A percentile compares a stretch with the other conserved stretches of the same genome.
Conservation (phyloP, 2,888 invertebrate genomes). For the Atrina japonica region DNA sequence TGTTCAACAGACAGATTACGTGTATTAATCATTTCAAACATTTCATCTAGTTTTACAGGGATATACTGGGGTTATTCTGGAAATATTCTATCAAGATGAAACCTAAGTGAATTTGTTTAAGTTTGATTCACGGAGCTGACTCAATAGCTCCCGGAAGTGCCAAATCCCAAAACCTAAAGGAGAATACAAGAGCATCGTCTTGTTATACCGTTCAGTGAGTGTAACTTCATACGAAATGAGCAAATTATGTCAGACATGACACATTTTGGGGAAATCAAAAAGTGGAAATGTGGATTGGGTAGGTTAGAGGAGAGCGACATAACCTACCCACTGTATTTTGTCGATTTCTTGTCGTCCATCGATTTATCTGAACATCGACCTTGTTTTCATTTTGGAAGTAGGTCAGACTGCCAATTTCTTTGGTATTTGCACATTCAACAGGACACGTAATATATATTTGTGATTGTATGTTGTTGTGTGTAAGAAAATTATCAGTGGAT, state of each 20-base stretch:
- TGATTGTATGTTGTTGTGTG: no score
- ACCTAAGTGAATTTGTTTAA: no score
- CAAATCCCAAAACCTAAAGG: no score
- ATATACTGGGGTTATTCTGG: neutral
- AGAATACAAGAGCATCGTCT: no score
- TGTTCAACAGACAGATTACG: neutral
- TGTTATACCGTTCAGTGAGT: slow-evolving; percentile 2
- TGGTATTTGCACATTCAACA: slow-evolving; percentile 29
- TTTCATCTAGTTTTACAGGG: neutral
- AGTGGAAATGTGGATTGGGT: slow-evolving; percentile 6
- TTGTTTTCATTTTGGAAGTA: slow-evolving; percentile 26
- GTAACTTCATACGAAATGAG: slow-evolving; percentile 3
- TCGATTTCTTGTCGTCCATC: slow-evolving; percentile 13
- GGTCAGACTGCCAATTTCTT: slow-evolving; percentile 33
- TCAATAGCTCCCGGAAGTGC: no score
- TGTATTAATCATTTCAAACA: neutral
- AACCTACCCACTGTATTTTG: neutral
- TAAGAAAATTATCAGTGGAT: no score
- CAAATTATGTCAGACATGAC: slow-evolving; percentile 34
- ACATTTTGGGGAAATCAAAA: slow-evolving; percentile 13
- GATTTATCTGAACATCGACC: slow-evolving; percentile 22
- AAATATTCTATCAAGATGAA: neutral
- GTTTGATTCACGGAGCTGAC: no score
- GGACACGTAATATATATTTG: slow-evolving; percentile 27
- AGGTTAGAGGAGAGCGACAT: slow-evolving; percentile 1